Percentiles rank a stretch among this genome's conserved stretches.
These are phyloP conservation scores for Paratrypauchen microcephalus DNA, from an alignment of 2,797 vertebrate species.

Conservation along the genomic window DNA sequence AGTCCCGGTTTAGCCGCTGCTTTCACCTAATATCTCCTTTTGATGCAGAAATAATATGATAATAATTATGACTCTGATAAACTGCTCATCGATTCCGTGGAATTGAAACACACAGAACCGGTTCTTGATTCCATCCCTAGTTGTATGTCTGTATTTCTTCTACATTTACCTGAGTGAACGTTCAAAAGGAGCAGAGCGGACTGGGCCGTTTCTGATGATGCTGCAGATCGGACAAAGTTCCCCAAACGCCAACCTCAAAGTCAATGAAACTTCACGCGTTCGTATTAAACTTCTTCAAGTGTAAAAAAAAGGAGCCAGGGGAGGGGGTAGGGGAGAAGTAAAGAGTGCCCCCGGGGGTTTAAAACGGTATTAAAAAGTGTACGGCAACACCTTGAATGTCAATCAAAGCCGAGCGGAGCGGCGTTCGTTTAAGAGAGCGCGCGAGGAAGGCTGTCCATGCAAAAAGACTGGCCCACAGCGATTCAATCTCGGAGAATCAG, in stretches of 20 bases:
- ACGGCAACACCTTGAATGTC: conserved; percentile 75
- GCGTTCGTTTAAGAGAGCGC: conserved; percentile 56
- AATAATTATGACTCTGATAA: no score
- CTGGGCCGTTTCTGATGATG: conserved; percentile 55
- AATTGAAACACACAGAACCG: no score
- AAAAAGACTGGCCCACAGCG: conserved; percentile 65
- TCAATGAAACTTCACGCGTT: conserved; percentile 42
- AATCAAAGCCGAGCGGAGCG: conserved; percentile 70
- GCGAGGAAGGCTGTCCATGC: conserved; percentile 51
- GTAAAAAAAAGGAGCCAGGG: conserved; percentile 24
- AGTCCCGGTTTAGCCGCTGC: no score
- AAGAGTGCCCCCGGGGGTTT: conserved; percentile 53
- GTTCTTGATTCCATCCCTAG: no score
- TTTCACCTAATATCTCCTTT: no score
- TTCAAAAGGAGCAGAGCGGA: conserved; percentile 26
- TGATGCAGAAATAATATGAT: no score
- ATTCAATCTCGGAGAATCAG: conserved; percentile 57
- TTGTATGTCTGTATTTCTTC: conserved; percentile 13
- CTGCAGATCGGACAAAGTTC: conserved; percentile 50
- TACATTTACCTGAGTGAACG: conserved; percentile 26
- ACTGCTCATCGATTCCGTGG: no score
- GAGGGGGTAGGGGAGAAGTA: conserved; percentile 1
- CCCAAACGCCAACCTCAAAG: conserved; percentile 51
- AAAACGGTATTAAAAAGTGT: conserved; percentile 67
- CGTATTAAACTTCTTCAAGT: conserved; percentile 60